These are phyloP conservation scores for Lydus trimaculatus DNA, from an alignment of 2,888 invertebrate species.

Conservation along the genomic window DNA sequence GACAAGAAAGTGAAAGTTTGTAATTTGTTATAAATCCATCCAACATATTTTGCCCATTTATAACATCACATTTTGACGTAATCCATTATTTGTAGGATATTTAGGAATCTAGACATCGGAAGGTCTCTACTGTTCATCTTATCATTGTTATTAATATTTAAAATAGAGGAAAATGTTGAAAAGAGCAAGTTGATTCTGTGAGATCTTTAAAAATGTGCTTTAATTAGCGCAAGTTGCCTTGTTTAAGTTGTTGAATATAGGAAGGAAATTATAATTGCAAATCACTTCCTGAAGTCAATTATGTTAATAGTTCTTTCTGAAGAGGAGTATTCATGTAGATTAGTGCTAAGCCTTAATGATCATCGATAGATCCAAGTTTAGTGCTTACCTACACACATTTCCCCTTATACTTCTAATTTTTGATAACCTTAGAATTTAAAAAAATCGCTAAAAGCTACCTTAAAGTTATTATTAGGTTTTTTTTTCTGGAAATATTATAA, in stretches of 20 bases:
- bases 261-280: conserved; percentile 2
- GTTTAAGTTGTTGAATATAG: not conserved
- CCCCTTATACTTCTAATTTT: too few relatives aligned
- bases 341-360: not conserved
- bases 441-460: not conserved
- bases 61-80: too few relatives aligned
- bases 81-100: too few relatives aligned
- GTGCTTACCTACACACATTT: not conserved
- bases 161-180: not conserved
- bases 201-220: not conserved
- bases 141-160: not conserved
- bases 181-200: not conserved
- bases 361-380: not conserved
- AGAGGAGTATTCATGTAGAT: not conserved
- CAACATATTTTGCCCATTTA: too few relatives aligned
- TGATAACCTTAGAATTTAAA: too few relatives aligned
- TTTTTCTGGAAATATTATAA: not conserved
- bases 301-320: not conserved
- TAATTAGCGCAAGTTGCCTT: not conserved
- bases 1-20: too few relatives aligned
- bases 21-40: too few relatives aligned
- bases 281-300: not conserved
- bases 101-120: too few relatives aligned
- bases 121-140: not conserved
- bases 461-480: not conserved